phyloP scores from a whole-genome alignment of 2,113 vertebrate species.

The Camarhynchus parvulus region DNA sequence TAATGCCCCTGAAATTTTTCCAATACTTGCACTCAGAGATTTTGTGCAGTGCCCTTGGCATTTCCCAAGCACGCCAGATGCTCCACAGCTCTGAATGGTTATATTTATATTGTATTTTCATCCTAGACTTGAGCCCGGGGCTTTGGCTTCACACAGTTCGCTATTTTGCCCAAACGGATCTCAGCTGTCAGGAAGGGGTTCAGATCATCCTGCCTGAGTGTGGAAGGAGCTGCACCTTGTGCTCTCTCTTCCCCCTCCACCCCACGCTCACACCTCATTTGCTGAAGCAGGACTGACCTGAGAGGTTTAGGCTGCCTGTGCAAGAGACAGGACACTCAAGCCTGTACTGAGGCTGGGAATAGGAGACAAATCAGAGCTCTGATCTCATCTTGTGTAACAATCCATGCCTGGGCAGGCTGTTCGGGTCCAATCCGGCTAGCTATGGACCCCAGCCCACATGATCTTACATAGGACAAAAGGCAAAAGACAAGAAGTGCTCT shows the following conservation, averaged over 20 bases:
- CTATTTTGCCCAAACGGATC: background rate
- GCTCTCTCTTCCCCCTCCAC: background rate
- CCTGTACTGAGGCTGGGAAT: background rate
- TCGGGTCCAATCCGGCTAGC: too few species aligned
- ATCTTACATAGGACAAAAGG: too few species aligned
- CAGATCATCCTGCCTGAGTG: background rate
- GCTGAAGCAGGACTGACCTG: background rate
- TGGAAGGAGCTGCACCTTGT: background rate
- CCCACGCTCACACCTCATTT: background rate
- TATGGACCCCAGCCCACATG: too few species aligned
- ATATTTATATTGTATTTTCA: constrained; percentile 3
- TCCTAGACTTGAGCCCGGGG: background rate
- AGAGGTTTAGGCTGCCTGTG: background rate
- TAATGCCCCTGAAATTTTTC: constrained; percentile 34
- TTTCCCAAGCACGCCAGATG: constrained; percentile 1
- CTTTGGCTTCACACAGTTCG: background rate
- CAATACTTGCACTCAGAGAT: constrained; percentile 7
- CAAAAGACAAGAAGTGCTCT: too few species aligned
- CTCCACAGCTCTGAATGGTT: background rate
- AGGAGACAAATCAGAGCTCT: background rate
- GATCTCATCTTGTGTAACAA: background rate
- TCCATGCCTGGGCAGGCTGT: too few species aligned
- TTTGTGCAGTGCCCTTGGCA: background rate
- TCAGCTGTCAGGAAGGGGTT: background rate
- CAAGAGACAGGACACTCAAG: background rate